phyloP scores from a whole-genome alignment of 2,113 vertebrate species.

The Antechinus stuartii region DNA sequence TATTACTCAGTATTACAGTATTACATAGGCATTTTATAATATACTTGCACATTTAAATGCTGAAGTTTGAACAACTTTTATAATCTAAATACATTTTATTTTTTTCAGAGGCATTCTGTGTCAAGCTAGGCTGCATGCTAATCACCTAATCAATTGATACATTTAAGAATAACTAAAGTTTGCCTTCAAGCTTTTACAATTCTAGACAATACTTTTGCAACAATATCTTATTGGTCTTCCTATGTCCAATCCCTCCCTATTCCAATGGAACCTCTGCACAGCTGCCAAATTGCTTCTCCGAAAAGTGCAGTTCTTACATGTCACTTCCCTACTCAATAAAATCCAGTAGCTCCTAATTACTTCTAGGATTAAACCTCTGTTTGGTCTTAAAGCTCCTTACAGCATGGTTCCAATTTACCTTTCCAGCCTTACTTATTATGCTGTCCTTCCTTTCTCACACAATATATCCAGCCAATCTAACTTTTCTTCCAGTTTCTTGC shows the following conservation, averaged over 20 bases:
- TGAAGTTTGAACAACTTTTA: background rate
- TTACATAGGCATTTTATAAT: background rate
- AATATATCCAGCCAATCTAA: background rate
- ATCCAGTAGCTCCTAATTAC: background rate
- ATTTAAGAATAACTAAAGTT: background rate
- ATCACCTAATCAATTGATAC: background rate
- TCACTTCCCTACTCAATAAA: background rate
- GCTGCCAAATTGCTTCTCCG: background rate
- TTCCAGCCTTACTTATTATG: background rate
- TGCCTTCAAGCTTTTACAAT: background rate
- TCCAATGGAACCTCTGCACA: background rate
- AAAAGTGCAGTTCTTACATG: background rate
- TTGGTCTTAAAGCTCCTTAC: background rate
- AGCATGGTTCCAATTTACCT: background rate
- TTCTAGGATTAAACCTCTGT: background rate
- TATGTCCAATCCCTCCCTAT: background rate
- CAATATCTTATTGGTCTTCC: background rate
- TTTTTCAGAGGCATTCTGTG: conserved; percentile 3
- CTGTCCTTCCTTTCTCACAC: background rate
- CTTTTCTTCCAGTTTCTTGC: background rate
- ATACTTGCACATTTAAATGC: background rate
- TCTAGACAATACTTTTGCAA: background rate
- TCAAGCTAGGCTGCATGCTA: background rate
- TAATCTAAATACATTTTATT: background rate
- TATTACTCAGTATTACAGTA: background rate